These are phyloP conservation scores for Tetragonisca angustula DNA, from an alignment of 2,888 invertebrate species.

Conservation along the genomic window DNA sequence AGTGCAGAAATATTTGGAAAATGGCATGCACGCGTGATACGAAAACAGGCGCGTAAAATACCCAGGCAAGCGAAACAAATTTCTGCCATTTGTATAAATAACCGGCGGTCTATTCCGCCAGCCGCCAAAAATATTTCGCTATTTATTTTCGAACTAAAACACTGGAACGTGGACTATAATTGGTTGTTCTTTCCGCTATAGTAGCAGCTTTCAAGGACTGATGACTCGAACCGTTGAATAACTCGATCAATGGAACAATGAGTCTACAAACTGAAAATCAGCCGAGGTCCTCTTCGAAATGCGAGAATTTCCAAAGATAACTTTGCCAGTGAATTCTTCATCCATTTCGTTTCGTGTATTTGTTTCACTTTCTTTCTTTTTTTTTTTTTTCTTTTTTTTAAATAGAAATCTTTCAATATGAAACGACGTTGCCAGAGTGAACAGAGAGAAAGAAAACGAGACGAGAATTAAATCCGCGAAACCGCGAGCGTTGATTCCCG, in stretches of 20 bases:
- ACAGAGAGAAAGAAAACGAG: background rate
- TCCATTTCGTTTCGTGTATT: background rate
- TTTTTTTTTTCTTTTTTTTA: background rate
- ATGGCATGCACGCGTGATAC: too few relatives aligned
- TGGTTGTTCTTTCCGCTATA: background rate
- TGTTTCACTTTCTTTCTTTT: background rate
- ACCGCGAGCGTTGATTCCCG: conserved; percentile 7
- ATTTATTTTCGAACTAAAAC: background rate
- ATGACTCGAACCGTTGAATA: background rate
- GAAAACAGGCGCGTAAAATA: too few relatives aligned
- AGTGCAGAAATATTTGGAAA: too few relatives aligned
- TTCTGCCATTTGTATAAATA: too few relatives aligned
- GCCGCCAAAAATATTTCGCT: background rate
- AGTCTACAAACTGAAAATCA: background rate
- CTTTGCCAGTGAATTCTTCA: too few relatives aligned
- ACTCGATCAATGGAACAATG: background rate
- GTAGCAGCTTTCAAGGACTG: background rate
- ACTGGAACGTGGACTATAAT: background rate
- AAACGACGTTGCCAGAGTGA: background rate
- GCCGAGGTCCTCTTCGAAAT: background rate
- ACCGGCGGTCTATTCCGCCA: too few relatives aligned
- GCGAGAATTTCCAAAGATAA: background rate
- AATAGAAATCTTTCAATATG: background rate
- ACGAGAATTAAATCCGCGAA: conserved; percentile 39
- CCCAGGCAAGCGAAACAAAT: too few relatives aligned